Conservation (phyloP, 2,888 invertebrate genomes). For the Scotopteryx bipunctaria region DNA sequence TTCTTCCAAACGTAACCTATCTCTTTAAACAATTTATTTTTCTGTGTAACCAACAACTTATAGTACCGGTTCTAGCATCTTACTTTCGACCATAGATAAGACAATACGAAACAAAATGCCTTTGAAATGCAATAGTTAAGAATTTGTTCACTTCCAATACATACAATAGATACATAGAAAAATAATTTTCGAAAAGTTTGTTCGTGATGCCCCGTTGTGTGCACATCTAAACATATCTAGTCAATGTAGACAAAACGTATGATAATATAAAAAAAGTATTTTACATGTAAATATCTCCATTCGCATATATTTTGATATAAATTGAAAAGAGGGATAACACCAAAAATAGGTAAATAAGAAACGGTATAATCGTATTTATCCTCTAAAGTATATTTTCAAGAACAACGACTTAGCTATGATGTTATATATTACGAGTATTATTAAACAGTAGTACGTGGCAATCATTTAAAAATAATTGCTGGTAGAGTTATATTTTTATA, state of each 20-base stretch:
- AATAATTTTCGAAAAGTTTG: conserved; percentile 74
- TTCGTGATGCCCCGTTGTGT: conserved; percentile 60
- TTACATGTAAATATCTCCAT: conserved; percentile 71
- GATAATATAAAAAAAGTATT: conserved; percentile 42
- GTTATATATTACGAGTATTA: conserved; percentile 6
- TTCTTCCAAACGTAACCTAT: neutral
- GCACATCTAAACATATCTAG: conserved; percentile 82
- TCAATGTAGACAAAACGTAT: conserved; percentile 71
- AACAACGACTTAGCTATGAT: conserved; percentile 25
- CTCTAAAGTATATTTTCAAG: conserved; percentile 38
- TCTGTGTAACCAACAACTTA: conserved; percentile 19
- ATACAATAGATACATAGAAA: conserved; percentile 56
- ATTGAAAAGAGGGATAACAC: conserved; percentile 49
- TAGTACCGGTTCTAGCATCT: conserved; percentile 42
- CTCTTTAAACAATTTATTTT: neutral
- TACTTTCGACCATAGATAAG: conserved; percentile 80
- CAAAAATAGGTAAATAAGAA: conserved; percentile 48
- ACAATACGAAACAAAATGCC: conserved; percentile 82
- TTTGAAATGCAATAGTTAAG: conserved; percentile 77
- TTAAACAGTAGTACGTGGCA: conserved; percentile 4
- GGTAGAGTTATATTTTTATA: conserved; percentile 27
- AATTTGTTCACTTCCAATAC: conserved; percentile 64
- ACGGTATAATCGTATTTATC: conserved; percentile 44
- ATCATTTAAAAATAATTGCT: conserved; percentile 4
- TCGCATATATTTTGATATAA: conserved; percentile 74